Evolutionary conservation across 2,888 invertebrate species (phyloP).

Genomic region (Drosophila borborema): DNA sequence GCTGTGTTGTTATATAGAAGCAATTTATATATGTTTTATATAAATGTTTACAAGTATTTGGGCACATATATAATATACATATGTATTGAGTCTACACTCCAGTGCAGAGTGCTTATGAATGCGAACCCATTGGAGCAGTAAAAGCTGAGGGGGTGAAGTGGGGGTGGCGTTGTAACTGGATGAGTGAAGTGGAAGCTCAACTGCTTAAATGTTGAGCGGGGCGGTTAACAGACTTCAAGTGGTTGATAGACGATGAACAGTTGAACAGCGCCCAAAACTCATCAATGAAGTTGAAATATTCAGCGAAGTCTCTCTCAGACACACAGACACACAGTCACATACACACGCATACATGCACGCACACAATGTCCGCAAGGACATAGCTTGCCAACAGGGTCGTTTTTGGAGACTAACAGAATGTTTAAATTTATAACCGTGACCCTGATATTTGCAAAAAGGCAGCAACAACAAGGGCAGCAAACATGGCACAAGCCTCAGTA

Average conservation of each 20-base stretch:
- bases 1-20: slow-evolving; percentile 29
- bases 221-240: slow-evolving; percentile 27
- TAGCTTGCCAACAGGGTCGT: slow-evolving; percentile 50
- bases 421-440: slow-evolving; percentile 84
- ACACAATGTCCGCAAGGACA: slow-evolving; percentile 42
- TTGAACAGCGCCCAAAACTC: slow-evolving; percentile 50
- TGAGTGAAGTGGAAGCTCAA: slow-evolving; percentile 40
- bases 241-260: slow-evolving; percentile 19
- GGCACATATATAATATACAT: neutral
- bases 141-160: neutral
- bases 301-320: slow-evolving; percentile 24
- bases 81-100: slow-evolving; percentile 42
- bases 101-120: slow-evolving; percentile 43
- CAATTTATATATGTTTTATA: slow-evolving; percentile 12
- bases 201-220: slow-evolving; percentile 51
- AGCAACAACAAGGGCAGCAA: slow-evolving; percentile 32
- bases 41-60: slow-evolving; percentile 8
- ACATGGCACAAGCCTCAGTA: slow-evolving; percentile 48
- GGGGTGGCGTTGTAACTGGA: slow-evolving; percentile 7
- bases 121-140: slow-evolving; percentile 46
- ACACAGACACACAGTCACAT: slow-evolving; percentile 6
- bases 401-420: slow-evolving; percentile 81
- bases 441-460: slow-evolving; percentile 81
- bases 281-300: slow-evolving; percentile 68
- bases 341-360: neutral